Evolutionary conservation across 2,113 vertebrate genomes (phyloP), one percentile per base, ranked within the genome.

Genomic region (Eira barbara): DNA sequence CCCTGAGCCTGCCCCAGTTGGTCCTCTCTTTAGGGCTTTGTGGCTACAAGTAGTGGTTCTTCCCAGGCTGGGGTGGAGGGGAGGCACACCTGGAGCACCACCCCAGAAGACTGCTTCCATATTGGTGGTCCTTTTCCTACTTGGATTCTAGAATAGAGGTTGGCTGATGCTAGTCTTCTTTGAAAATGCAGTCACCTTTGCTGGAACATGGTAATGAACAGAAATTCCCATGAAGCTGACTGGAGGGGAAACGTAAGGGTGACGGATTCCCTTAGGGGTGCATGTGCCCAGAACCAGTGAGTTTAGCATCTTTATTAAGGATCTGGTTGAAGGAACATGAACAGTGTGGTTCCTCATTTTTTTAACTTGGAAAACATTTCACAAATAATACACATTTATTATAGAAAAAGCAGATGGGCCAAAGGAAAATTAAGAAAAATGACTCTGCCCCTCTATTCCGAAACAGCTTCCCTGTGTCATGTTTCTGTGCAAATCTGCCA

Each of bases 311-410:
- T 97, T 96, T 90, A 88, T 87, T 87, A 85, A 87, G 49, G 74
- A 76, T 88, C 69, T 93, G 90, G 69, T 59, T 8, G 80, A 96
- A 95, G 71, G 63, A 90, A 47, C 23, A 47, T 15, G 25, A 91
- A 91, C 78, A 45, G n/a, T 89, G 49, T 81, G 76, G 23, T 47
- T 87, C 61, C 71, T 88, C 79, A 63, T 79, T 25, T 73, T 91
- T 34, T 76, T 89, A 31, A 67, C 52, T 52, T 85, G 47, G 27
- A 81, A 65, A 92, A 52, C 5, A 23, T 65, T 81, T 88, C 47
- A 71, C 81, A 95, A 52, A 94, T 94, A 94, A 84, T 80, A 13
- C 61, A 79, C 71, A 27, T 69, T 93, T 96, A 79, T 79, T 93
- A 83, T 29, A 90, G 47, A 49, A 80, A 97, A 97, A 78, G 34